Evolutionary conservation across 2,888 invertebrate genomes (phyloP), one percentile per base, ranked within the genome.

Genomic region (Agrypnus murinus): DNA sequence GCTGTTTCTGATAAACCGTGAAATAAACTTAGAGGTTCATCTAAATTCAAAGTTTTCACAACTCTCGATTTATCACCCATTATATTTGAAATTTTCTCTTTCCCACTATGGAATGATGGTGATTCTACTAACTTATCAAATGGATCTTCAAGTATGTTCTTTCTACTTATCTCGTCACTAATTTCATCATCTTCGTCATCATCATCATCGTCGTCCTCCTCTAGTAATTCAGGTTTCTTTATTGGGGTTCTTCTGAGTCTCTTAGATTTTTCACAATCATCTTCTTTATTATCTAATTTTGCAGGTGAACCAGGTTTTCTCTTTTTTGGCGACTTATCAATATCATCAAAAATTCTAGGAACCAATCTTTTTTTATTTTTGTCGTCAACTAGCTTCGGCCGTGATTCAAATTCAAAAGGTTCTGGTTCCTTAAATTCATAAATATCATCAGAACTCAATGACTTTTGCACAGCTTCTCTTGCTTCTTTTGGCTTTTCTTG

Each of bases 351-450:
- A 19, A 86, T 73, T 64, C 86, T 78, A 0, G 85, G 81, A 6
- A 83, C 78, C 8, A 79, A 73, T 25, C 84, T 81, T 74, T 85
- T 85, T 67, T 82, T 84, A 17, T 69, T 73, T 58, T 79, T 80
- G 64, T 85, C 85, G 31, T 86, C 86, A 10, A 83, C 83, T 9
- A 69, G 63, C 25, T 74, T 77, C 2, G 77, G 81, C 60, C 93
- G 89, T 7, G 92, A 89, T 84, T 95, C 95, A 76, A 95, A 90
- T 82, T 95, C 95, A 81, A 95, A 95, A 0, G 95, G 95, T 83
- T 95, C 95, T 0, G 95, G 94, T 84, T 95, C 95, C 83, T 95
- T 95, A 81, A 95, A 95, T 84, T 95, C 95, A 81, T 95, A 95
- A 71, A 95, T 91, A 81, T 95, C 95, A 80, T 88, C 78, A 69